Evolutionary conservation across 2,113 vertebrate genomes (phyloP).

Genomic region (Tychaedon coryphoeus): DNA sequence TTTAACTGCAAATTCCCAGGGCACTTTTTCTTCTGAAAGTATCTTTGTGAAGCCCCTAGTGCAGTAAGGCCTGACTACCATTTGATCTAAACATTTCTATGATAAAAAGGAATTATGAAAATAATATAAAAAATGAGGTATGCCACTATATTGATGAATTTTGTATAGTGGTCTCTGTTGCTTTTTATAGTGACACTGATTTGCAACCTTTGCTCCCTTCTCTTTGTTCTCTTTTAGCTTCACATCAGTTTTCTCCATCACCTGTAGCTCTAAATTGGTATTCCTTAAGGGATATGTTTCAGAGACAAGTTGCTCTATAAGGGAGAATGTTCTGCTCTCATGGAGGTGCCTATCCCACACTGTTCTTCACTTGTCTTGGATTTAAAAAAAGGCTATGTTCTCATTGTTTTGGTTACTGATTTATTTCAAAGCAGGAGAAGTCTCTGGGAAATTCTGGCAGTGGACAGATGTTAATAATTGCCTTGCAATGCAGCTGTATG

Average conservation of each 20-base stretch:
- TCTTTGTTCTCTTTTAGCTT: neutral
- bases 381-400: neutral
- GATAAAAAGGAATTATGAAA: neutral
- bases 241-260: neutral
- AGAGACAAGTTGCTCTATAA: neutral
- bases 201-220: neutral
- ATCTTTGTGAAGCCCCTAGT: neutral
- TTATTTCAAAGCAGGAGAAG: neutral
- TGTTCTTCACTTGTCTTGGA: neutral
- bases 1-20: neutral
- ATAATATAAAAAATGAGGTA: neutral
- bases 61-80: neutral
- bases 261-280: neutral
- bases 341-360: neutral
- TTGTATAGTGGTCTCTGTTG: rapidly evolving
- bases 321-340: neutral
- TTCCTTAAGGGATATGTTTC: neutral
- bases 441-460: neutral
- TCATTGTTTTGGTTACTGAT: neutral
- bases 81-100: neutral
- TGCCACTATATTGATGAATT: neutral
- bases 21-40: neutral
- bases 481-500: neutral
- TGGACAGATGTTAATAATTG: neutral
- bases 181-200: neutral